phyloP scores from a whole-genome alignment of 2,113 vertebrate genomes.

The Pollachius pollachius region DNA sequence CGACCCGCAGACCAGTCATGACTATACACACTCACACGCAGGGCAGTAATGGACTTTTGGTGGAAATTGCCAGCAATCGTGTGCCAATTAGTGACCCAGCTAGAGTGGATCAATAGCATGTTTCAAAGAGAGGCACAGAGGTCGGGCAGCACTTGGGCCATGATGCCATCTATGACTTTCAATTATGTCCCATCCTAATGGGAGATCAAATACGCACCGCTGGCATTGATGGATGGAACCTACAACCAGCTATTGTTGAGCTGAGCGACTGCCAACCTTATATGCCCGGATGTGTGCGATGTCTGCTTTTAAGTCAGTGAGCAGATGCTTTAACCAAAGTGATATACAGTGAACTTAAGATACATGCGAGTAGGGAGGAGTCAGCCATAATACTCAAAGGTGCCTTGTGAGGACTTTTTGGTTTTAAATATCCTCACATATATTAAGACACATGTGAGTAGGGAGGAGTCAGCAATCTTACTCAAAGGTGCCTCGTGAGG shows the following conservation, averaged over 20 bases:
- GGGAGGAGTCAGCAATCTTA: too few relatives aligned
- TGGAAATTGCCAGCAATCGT: slow-evolving; percentile 23
- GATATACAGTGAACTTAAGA: too few relatives aligned
- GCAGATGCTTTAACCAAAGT: slow-evolving; percentile 3
- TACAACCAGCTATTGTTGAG: background rate
- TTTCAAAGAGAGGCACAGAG: slow-evolving; percentile 13
- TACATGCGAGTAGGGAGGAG: too few relatives aligned
- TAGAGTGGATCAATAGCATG: slow-evolving; percentile 22
- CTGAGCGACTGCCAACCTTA: too few relatives aligned
- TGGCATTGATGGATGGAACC: slow-evolving; percentile 5
- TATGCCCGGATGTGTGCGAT: background rate
- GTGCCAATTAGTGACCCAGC: slow-evolving; percentile 34
- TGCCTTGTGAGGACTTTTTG: too few relatives aligned
- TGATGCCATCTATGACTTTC: slow-evolving; percentile 5
- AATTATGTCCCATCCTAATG: slow-evolving; percentile 12
- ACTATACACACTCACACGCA: slow-evolving; percentile 21
- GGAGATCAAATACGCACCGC: slow-evolving; percentile 4
- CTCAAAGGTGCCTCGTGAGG: too few relatives aligned
- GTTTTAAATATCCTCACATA: too few relatives aligned
- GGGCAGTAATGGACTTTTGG: slow-evolving; percentile 28
- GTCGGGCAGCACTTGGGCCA: slow-evolving; percentile 21
- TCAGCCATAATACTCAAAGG: too few relatives aligned
- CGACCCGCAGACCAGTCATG: background rate
- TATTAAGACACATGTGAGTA: too few relatives aligned
- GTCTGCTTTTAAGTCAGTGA: background rate